Conservation (phyloP, 2,113 vertebrate species). For the Cynopterus brachyotis region DNA sequence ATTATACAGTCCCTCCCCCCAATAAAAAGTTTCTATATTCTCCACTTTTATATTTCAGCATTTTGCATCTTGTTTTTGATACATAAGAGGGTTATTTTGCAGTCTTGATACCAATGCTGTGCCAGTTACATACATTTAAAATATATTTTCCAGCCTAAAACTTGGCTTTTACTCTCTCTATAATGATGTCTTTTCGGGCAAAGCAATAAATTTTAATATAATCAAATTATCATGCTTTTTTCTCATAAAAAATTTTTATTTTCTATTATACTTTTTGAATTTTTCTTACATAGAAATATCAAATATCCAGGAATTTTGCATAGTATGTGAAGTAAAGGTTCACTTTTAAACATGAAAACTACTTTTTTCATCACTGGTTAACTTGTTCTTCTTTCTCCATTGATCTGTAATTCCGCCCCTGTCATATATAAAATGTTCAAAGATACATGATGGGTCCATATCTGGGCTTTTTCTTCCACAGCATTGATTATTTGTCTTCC, state of each 20-base stretch:
- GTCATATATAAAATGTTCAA: not conserved
- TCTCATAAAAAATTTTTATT: not conserved
- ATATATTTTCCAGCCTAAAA: not conserved
- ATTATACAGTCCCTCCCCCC: accelerated
- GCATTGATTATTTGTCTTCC: not conserved
- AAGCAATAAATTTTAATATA: not conserved
- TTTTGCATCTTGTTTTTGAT: not conserved
- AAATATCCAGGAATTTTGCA: not conserved
- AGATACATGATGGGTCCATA: too few species aligned
- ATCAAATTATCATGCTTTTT: not conserved
- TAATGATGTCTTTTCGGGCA: not conserved
- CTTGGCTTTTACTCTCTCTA: not conserved
- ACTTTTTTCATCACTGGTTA: not conserved
- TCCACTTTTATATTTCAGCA: not conserved
- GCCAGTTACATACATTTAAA: not conserved
- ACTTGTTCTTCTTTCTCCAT: not conserved
- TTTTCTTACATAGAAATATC: not conserved
- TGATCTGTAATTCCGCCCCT: not conserved
- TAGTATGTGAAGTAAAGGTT: not conserved
- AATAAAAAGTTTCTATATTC: not conserved
- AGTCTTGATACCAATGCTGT: not conserved
- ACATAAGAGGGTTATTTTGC: not conserved
- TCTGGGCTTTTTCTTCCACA: not conserved
- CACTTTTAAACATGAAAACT: not conserved
- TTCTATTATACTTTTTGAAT: not conserved